These are phyloP conservation scores for Salticus scenicus DNA, from an alignment of 2,888 invertebrate genomes.

Conservation along the genomic window DNA sequence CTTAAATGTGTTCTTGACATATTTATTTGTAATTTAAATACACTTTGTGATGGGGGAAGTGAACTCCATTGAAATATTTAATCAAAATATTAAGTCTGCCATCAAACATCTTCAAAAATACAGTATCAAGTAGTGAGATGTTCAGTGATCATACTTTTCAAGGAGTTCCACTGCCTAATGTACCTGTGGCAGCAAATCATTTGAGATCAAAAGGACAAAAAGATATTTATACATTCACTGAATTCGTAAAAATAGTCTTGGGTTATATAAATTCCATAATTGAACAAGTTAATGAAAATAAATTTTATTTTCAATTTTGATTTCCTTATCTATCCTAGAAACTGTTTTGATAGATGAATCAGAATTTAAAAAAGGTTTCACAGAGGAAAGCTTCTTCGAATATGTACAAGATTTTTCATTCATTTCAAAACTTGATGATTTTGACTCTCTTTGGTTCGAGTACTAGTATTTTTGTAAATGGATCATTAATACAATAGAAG, in stretches of 20 bases:
- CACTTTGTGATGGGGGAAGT: neutral
- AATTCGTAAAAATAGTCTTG: neutral
- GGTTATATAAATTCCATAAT: neutral
- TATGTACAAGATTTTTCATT: neutral
- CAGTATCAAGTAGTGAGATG: neutral
- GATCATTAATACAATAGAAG: neutral
- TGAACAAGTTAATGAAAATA: neutral
- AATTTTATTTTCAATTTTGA: constrained; percentile 4
- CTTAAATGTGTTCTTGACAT: neutral
- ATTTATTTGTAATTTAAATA: neutral
- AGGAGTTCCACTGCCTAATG: neutral
- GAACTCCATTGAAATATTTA: neutral
- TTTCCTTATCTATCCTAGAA: neutral
- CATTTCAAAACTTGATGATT: neutral
- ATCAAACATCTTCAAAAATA: constrained; percentile 4
- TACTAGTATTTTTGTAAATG: neutral
- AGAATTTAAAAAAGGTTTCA: neutral
- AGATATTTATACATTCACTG: neutral
- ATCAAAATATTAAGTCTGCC: neutral
- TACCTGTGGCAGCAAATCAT: neutral
- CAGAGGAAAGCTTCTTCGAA: neutral
- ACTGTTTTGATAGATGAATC: neutral
- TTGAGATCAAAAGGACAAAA: neutral
- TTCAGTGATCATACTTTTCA: neutral
- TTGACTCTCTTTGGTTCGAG: neutral